Percentiles rank a stretch among this genome's conserved stretches.
Evolutionary conservation across 1,140 invertebrate genomes (phyloP).

Genomic region (Pomacea maculata): DNA sequence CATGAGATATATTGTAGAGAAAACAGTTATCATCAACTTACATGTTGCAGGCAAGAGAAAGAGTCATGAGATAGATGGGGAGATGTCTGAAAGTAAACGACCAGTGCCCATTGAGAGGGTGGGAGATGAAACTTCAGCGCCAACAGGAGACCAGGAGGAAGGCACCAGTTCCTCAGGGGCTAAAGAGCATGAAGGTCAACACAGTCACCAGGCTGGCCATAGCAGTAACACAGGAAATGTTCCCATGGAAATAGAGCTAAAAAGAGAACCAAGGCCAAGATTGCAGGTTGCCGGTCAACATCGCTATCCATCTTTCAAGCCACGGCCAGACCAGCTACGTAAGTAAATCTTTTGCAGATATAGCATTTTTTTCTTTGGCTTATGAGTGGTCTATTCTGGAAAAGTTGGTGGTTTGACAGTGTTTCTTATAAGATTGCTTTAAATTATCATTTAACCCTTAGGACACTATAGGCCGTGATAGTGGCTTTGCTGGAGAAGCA

Average conservation of each 20-base stretch:
- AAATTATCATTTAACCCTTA: too few species aligned
- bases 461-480: too few species aligned
- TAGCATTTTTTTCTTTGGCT: too few species aligned
- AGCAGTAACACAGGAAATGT: not conserved
- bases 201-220: too few species aligned
- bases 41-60: conserved; percentile 15
- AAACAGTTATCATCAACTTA: too few species aligned
- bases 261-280: not conserved
- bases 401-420: too few species aligned
- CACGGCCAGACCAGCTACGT: conserved; percentile 18
- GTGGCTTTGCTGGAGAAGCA: too few species aligned
- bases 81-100: conserved; percentile 15
- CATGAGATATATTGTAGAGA: too few species aligned
- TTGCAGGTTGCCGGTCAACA: conserved; percentile 5
- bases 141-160: not conserved
- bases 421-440: too few species aligned
- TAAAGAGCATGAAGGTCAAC: too few species aligned
- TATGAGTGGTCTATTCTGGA: too few species aligned
- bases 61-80: conserved; percentile 1
- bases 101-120: conserved; percentile 1
- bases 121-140: not conserved
- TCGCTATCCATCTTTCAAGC: conserved; percentile 8
- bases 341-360: not conserved
- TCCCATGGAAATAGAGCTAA: not conserved
- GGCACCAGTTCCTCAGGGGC: too few species aligned